phyloP scores from a whole-genome alignment of 92 coral and sea anemone species.

The Micromussa lordhowensis region DNA sequence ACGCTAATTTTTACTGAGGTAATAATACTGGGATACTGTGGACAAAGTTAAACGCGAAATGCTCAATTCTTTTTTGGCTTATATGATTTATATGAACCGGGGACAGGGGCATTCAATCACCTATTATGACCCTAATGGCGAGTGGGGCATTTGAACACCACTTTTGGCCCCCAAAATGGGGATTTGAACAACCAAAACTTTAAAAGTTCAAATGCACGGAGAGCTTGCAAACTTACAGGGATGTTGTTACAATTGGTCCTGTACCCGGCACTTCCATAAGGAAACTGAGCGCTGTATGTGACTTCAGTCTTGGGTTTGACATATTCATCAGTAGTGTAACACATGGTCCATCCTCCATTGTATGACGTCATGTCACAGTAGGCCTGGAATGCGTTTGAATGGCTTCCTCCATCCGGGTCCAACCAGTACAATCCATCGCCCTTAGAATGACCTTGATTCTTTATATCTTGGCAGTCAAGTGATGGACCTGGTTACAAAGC shows the following conservation, averaged over 20 bases:
- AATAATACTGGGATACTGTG: no score
- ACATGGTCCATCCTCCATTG: slow-evolving; percentile 55
- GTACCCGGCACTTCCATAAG: slow-evolving; percentile 40
- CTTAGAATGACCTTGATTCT: background rate
- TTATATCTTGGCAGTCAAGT: slow-evolving; percentile 6
- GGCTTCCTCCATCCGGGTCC: slow-evolving; percentile 23
- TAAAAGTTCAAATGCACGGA: no score
- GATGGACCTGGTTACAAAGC: background rate
- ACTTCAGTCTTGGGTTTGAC: slow-evolving; percentile 27
- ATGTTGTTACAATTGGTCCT: slow-evolving; percentile 44
- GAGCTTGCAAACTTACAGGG: slow-evolving; percentile 6
- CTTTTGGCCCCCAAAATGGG: no score
- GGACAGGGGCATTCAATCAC: no score
- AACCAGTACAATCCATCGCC: slow-evolving; percentile 38
- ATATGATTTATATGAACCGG: no score
- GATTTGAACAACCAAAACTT: no score
- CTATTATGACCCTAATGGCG: no score
- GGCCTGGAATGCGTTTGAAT: slow-evolving; percentile 18
- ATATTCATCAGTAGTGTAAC: slow-evolving; percentile 45
- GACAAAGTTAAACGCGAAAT: no score
- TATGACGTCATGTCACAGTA: slow-evolving; percentile 55
- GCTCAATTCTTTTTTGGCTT: no score
- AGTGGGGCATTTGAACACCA: no score
- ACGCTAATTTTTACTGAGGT: no score
- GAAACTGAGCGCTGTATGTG: slow-evolving; percentile 32